Conservation (phyloP, 2,888 invertebrate species). For the Perizoma affinitatum region DNA sequence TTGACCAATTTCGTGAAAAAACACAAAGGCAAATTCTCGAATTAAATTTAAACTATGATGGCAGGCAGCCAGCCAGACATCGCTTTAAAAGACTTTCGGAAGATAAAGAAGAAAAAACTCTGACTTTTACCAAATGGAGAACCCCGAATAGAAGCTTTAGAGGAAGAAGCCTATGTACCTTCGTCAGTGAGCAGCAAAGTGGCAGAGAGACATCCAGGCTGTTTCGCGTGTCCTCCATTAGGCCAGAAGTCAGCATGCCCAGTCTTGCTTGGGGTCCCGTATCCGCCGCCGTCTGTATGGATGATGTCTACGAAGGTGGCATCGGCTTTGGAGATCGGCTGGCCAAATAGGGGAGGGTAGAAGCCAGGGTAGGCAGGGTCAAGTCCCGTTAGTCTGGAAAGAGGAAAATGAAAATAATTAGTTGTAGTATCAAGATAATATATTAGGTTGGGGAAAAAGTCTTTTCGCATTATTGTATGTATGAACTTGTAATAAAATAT, state of each 20-base stretch:
- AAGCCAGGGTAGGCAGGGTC: conserved; percentile 79
- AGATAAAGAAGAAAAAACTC: too few species aligned
- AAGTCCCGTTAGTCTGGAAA: conserved; percentile 61
- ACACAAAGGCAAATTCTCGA: too few species aligned
- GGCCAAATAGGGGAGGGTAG: conserved; percentile 55
- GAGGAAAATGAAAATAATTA: background rate
- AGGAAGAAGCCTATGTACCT: conserved; percentile 43
- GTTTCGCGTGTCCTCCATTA: conserved; percentile 71
- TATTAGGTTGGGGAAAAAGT: too few species aligned
- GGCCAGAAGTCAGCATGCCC: conserved; percentile 79
- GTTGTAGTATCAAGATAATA: too few species aligned
- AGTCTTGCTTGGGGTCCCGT: conserved; percentile 54
- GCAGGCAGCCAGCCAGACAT: too few species aligned
- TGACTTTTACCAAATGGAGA: too few species aligned
- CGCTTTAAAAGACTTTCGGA: too few species aligned
- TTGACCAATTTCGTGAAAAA: too few species aligned
- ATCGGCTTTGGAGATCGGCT: conserved; percentile 52
- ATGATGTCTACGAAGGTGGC: conserved; percentile 77
- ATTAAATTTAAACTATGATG: too few species aligned
- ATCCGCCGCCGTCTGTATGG: conserved; percentile 75
- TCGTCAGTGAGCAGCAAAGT: conserved; percentile 53
- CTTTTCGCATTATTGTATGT: too few species aligned
- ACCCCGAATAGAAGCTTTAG: too few species aligned
- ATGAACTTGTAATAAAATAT: too few species aligned
- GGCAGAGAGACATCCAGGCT: conserved; percentile 71